Conservation (phyloP, 1,140 invertebrate species). For the Leptopilina boulardi region DNA sequence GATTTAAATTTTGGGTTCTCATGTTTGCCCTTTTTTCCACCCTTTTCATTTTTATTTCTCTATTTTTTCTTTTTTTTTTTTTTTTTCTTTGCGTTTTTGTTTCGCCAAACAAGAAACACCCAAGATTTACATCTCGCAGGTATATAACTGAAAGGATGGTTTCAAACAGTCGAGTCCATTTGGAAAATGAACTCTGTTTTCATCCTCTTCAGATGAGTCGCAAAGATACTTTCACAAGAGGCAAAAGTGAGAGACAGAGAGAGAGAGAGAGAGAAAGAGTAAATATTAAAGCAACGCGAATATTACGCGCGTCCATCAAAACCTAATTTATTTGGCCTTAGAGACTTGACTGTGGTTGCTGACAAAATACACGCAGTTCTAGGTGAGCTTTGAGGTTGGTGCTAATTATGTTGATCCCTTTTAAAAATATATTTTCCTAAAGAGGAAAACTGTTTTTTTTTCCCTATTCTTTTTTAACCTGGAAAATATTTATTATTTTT, state of each 20-base stretch:
- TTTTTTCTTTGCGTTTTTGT: constrained; percentile 23
- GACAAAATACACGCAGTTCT: neutral
- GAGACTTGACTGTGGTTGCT: constrained; percentile 8
- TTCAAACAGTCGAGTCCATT: constrained; percentile 14
- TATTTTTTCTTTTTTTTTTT: neutral
- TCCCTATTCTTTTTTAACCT: neutral
- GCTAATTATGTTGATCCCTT: constrained; percentile 5
- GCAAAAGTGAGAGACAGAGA: neutral
- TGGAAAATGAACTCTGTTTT: constrained; percentile 28
- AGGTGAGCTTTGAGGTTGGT: neutral
- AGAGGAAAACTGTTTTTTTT: neutral
- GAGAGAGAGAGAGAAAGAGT: neutral
- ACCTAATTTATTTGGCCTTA: neutral
- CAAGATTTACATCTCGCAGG: constrained; percentile 25
- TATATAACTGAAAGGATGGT: constrained; percentile 7
- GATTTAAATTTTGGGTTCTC: constrained; percentile 26
- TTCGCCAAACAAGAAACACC: constrained; percentile 27
- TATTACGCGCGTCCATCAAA: neutral
- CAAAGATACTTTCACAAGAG: neutral
- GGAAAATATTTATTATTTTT: too few relatives aligned
- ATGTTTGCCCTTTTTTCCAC: neutral
- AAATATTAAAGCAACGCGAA: constrained; percentile 8
- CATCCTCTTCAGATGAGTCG: neutral
- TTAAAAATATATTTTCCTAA: constrained; percentile 6
- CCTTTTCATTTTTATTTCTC: constrained; percentile 20